Evolutionary conservation across 2,797 vertebrate species (phyloP), one percentile per base, ranked within the genome.

Genomic region (Falco rusticolus): DNA sequence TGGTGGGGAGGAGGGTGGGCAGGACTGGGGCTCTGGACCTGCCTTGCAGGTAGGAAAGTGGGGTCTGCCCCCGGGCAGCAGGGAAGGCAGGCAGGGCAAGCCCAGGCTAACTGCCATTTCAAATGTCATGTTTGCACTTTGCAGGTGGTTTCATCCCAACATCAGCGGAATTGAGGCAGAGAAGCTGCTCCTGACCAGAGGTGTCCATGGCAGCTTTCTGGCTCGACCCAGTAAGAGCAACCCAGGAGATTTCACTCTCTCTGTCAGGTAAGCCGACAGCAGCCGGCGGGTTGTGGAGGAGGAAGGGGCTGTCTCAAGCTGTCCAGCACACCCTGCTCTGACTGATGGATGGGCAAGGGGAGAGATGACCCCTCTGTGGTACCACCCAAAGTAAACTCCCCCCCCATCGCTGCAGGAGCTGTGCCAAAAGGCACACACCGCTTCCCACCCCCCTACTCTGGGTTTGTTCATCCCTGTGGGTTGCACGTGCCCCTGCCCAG

Each of bases 181-280:
- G 97, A 98, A 98, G 94, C 98, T 99, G 92, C 98, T 99, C 81
- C 97, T 99, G 93, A 98, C 98, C 54, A 97, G 98, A 70, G 99
- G 99, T 7, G 98, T 98, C 96, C 99, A 99, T 81, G 98, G 99
- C 89, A 99, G 99, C 97, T 99, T 99, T 97, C 96, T 99, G 97
- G 99, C 98, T 53, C 98, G 99, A 37, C 99, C 99, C n/a, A 99
- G 99, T 94, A 99, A 99, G 97, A 99, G 99, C 97, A 99, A 99
- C 80, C 99, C 98, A 0, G 98, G 99, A 59, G 99, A 99, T 83
- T 99, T 99, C 97, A 99, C 99, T 7, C 98, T 99, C 51, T 99
- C 99, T 3, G 98, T 99, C 97, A 98, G 99, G 99, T 99, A 96
- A 84, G 88, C 47, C 13, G 41, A 2, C 8, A 10, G 77, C 45